These are phyloP conservation scores for Phengaris alcon DNA, from an alignment of 2,888 invertebrate genomes.

Conservation along the genomic window DNA sequence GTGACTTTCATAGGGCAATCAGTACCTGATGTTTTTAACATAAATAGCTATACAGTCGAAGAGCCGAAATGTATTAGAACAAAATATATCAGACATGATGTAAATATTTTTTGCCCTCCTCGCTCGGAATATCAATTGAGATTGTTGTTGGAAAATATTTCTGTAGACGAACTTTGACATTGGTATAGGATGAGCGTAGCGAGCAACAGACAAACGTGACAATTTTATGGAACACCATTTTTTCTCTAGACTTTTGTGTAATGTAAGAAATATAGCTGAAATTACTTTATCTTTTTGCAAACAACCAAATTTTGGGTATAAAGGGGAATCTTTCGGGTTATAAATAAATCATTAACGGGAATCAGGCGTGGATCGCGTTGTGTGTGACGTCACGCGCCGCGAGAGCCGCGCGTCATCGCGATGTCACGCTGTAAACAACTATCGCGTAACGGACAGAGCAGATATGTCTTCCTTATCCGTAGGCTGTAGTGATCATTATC, in stretches of 20 bases:
- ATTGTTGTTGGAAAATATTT: constrained; percentile 22
- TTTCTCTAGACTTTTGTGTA: constrained; percentile 20
- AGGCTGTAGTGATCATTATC: too few species aligned
- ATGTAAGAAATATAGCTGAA: constrained; percentile 11
- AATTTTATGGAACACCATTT: constrained; percentile 20
- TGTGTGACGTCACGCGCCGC: background rate
- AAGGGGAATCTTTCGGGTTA: background rate
- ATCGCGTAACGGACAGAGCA: background rate
- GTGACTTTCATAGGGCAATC: background rate
- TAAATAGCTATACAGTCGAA: background rate
- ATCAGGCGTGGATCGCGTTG: background rate
- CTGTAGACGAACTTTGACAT: constrained; percentile 24
- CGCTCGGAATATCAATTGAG: constrained; percentile 23
- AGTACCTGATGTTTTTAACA: background rate
- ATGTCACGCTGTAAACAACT: background rate
- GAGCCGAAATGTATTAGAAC: background rate
- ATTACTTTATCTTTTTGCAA: constrained; percentile 6
- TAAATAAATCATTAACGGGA: constrained; percentile 14
- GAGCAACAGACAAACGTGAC: constrained; percentile 23
- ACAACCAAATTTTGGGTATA: background rate
- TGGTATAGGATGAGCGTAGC: constrained; percentile 24
- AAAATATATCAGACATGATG: background rate
- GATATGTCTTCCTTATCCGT: too few species aligned
- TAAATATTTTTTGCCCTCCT: constrained; percentile 17
- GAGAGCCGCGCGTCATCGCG: background rate